Conservation (phyloP, 2,113 vertebrate genomes). For the Pterocles burchelli region DNA sequence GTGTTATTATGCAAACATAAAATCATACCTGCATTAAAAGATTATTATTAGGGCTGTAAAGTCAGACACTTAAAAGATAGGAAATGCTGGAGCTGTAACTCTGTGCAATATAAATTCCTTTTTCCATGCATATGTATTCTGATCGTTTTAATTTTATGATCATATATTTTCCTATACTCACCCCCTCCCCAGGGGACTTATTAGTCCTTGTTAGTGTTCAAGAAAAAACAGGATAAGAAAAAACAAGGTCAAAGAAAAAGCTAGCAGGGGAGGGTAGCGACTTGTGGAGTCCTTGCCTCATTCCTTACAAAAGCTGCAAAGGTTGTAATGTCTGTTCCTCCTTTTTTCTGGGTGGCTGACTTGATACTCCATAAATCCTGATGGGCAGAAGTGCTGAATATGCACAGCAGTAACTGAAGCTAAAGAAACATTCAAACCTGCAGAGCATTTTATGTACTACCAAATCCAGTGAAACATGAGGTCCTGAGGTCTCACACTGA, state of each 20-base stretch:
- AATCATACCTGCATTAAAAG: slow-evolving; percentile 16
- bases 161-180: not conserved
- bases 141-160: not conserved
- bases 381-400: slow-evolving; percentile 19
- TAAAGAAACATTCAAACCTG: not conserved
- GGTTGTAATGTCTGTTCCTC: not conserved
- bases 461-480: not conserved
- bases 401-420: slow-evolving; percentile 9
- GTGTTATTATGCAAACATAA: slow-evolving; percentile 56
- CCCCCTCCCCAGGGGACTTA: not conserved
- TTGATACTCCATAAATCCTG: slow-evolving; percentile 58
- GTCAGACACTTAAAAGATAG: slow-evolving; percentile 31
- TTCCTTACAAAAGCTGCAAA: slow-evolving; percentile 18
- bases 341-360: slow-evolving; percentile 57
- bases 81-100: not conserved
- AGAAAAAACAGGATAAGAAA: not conserved
- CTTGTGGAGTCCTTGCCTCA: slow-evolving; percentile 1
- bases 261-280: not conserved
- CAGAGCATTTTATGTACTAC: not conserved
- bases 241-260: not conserved
- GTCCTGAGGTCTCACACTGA: not conserved
- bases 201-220: not conserved
- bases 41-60: slow-evolving; percentile 33
- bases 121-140: not conserved
- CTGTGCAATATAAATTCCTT: not conserved